phyloP scores from a whole-genome alignment of 2,888 invertebrate species.

The Arrhopalites spinosus region DNA sequence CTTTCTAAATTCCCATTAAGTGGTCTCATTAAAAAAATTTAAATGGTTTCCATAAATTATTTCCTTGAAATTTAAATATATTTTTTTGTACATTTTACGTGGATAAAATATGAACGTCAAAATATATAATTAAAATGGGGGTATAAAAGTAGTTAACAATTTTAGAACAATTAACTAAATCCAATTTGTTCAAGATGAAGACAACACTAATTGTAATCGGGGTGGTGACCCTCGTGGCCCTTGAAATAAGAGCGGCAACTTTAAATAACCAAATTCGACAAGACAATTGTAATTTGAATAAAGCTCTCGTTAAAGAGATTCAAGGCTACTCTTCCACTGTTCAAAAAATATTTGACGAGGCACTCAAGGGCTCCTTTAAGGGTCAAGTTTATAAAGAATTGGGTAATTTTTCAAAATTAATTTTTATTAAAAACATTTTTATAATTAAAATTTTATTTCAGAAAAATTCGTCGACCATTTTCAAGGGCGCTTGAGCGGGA shows the following conservation, averaged over 20 bases:
- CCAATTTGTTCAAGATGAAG: too few species aligned
- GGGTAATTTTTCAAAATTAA: constrained; percentile 34
- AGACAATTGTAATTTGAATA: constrained; percentile 14
- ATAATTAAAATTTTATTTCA: background rate
- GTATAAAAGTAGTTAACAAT: too few species aligned
- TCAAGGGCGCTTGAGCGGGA: constrained; percentile 59
- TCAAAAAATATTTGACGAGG: constrained; percentile 64
- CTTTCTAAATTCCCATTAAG: too few species aligned
- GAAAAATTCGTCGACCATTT: constrained; percentile 58
- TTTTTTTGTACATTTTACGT: too few species aligned
- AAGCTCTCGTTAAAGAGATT: constrained; percentile 64
- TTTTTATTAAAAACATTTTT: background rate
- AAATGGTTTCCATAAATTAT: too few species aligned
- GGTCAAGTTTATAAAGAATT: constrained; percentile 59
- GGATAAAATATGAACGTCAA: too few species aligned
- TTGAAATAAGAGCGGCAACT: background rate
- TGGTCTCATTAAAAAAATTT: too few species aligned
- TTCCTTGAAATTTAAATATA: too few species aligned
- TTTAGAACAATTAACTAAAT: too few species aligned
- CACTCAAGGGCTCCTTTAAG: constrained; percentile 64
- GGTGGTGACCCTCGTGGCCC: too few species aligned
- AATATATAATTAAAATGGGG: too few species aligned
- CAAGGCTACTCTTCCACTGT: constrained; percentile 64
- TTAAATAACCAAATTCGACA: background rate
- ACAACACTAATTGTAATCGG: too few species aligned